These are phyloP conservation scores for Gymnothorax javanicus DNA, from an alignment of 2,797 vertebrate species.

Conservation along the genomic window DNA sequence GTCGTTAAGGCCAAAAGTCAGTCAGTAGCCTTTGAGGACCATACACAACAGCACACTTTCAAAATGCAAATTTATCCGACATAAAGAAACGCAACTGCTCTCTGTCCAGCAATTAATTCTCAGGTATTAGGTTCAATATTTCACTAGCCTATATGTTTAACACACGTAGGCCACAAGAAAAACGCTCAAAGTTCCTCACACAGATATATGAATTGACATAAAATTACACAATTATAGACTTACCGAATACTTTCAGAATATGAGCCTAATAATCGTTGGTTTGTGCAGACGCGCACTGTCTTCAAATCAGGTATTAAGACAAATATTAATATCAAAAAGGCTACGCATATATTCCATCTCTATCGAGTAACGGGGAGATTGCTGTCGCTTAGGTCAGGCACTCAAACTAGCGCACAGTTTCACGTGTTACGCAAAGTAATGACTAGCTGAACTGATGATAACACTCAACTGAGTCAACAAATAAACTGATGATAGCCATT, in stretches of 20 bases:
- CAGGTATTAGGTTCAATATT: not conserved
- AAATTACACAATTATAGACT: not conserved
- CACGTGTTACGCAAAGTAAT: not conserved
- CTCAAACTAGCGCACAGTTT: too few species aligned
- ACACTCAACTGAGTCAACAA: not conserved
- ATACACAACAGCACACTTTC: not conserved
- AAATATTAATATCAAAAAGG: not conserved
- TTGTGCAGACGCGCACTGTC: not conserved
- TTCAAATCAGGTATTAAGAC: not conserved
- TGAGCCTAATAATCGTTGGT: not conserved
- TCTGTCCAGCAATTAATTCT: not conserved
- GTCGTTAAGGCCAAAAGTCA: constrained; percentile 33
- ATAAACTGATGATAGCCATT: not conserved
- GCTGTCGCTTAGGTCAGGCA: not conserved
- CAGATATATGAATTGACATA: not conserved
- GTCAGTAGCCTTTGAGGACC: constrained; percentile 10
- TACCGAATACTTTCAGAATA: not conserved
- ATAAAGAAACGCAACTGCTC: not conserved
- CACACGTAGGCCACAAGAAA: not conserved
- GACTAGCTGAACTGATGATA: not conserved
- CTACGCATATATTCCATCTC: not conserved
- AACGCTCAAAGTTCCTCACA: not conserved
- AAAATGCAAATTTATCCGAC: not conserved
- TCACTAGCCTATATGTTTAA: not conserved
- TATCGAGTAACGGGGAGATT: not conserved